Evolutionary conservation across 2,113 vertebrate species (phyloP), one percentile per base, ranked within the genome.

Genomic region (Heterotilapia buettikoferi): DNA sequence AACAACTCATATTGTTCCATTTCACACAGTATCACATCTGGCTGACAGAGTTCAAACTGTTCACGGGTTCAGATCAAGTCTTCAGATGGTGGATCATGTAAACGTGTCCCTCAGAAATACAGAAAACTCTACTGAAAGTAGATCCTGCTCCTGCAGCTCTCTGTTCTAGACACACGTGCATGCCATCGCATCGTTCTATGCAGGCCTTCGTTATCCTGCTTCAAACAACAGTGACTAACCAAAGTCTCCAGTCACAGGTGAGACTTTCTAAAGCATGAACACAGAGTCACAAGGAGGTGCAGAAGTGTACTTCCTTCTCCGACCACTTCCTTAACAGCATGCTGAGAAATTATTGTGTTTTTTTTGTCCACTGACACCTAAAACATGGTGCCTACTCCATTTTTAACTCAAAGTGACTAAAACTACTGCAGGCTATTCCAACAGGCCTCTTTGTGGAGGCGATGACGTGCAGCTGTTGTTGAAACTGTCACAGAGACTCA

Each of bases 401-500:
- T 0, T 47, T 47, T 76, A 47, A 29, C 43, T 47, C 14, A 19
- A 29, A 47, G 43, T 50, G 43, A 76, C 71, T 76, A 29, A 50
- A 78, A 50, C 43, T 50, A 12, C 24, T 78, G 43, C 68, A 45
- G 40, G 40, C 21, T 73, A 16, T 45, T 45, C 66, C 66, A 73
- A 26, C 68, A 10, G 13, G 21, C 40, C 21, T 45, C 13, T 45
- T 50, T 19, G 24, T 76, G 43, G 26, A 50, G 71, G 24, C 16
- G 24, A 50, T 50, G 71, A 50, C 1, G 16, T 76, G 43, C 71
- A 76, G 43, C 71, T 76, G 24, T 76, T 76, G 43, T 18, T 76
- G 71, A 76, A 76, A 47, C 71, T 76, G 71, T 76, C 68, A 47
- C 29, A 73, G 40, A 73, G 68, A 47, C 40, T 76, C 43, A 12